These are phyloP conservation scores for Steinernema hermaphroditum DNA, from an alignment of 2,888 invertebrate genomes.

Conservation along the genomic window DNA sequence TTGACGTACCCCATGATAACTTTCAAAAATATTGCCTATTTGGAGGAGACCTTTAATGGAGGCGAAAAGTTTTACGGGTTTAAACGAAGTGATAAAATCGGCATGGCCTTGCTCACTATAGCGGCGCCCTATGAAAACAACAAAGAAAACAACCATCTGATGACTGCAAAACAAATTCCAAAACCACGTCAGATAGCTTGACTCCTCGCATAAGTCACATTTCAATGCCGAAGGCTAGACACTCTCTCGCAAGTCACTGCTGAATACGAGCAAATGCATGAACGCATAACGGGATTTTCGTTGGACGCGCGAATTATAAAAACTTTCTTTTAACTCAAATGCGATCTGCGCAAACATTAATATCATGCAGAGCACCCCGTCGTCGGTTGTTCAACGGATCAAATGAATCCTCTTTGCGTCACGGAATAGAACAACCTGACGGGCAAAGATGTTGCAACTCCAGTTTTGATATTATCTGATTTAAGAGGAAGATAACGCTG, in stretches of 20 bases:
- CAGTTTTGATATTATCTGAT: too few species aligned
- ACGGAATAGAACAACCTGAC: background rate
- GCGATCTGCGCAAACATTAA: constrained; percentile 21
- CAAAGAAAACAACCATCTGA: background rate
- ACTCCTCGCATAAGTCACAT: background rate
- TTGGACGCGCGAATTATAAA: background rate
- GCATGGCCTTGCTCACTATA: background rate
- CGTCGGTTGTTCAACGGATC: background rate
- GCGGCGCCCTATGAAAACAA: background rate
- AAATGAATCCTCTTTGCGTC: background rate
- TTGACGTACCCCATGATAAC: background rate
- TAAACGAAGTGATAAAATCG: constrained; percentile 13
- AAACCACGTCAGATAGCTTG: constrained; percentile 18
- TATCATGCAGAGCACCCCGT: constrained; percentile 21
- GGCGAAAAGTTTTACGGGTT: background rate
- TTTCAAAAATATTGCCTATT: background rate
- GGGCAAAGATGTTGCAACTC: background rate
- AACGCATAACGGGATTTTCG: constrained; percentile 30
- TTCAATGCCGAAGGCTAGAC: constrained; percentile 1
- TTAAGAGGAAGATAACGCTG: too few species aligned
- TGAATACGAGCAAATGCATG: constrained; percentile 18
- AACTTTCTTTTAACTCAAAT: constrained; percentile 8
- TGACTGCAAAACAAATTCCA: constrained; percentile 2
- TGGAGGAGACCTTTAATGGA: background rate
- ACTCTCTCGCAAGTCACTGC: background rate